Evolutionary conservation across 2,888 invertebrate genomes (phyloP), one percentile per base, ranked within the genome.

Genomic region (Coremacera marginata): DNA sequence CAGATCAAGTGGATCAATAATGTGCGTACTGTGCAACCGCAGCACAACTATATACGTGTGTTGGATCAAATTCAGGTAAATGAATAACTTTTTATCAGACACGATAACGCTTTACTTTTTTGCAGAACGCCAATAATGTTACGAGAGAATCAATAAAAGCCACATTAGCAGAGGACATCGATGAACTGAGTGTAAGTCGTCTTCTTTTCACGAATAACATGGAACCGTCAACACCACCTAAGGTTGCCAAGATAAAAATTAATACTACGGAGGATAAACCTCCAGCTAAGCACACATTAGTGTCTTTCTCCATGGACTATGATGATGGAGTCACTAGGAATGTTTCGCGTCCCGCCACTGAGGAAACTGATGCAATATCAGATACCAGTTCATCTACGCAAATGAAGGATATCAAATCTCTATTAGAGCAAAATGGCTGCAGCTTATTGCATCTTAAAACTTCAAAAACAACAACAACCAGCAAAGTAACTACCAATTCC

Each of bases 1-100:
- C 85, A 86, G 55, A 82, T 71, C 62, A 84, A 83, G 77, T 85
- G 86, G 85, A 83, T 84, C 60, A 80, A 81, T 19, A 82, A 84
- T 74, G 83, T 85, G 37, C 84, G 84, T 44, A 65, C 78, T 3
- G 82, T 82, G 31, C 84, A 85, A 75, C 85, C 86, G n/a, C 80
- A 83, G 34, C 82, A 85, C 72, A 81, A 83, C n/a, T 86, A 84
- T 75, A 82, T 85, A 22, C 81, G 81, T 63, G 81, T 85, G n/a
- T 70, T 85, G 25, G 83, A 85, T 65, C 75, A 79, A 22, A 83
- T 86, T 72, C 84, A 85, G 84, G 85, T 85, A 80, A 79, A 77
- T 52, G 14, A 8, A 57, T 14, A 27, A 31, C 49, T 34, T 68
- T 9, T 5, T 3, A 37, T 22, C 16, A 37, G 44, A 5, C n/a